A percentile compares a stretch with the other conserved stretches of the same genome.
These are phyloP conservation scores for Procambarus virginalis DNA, from an alignment of 1,140 invertebrate species.

Conservation along the genomic window DNA sequence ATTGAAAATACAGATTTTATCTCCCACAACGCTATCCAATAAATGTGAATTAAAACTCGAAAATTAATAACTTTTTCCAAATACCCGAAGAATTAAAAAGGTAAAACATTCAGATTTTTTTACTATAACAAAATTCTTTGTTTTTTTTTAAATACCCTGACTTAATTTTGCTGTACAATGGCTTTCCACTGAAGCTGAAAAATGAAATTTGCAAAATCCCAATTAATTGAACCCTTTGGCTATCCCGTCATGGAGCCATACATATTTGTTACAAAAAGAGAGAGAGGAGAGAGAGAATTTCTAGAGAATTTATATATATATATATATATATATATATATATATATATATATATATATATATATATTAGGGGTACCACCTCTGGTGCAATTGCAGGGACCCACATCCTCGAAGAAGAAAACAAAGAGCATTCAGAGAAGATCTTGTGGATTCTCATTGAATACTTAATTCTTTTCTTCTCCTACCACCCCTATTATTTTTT, in stretches of 20 bases:
- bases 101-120: not conserved
- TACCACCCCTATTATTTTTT: too few species aligned
- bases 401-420: too few species aligned
- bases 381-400: too few species aligned
- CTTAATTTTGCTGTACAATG: slow-evolving; percentile 13
- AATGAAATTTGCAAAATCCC: slow-evolving; percentile 10
- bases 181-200: not conserved
- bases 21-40: too few species aligned
- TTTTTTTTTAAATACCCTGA: not conserved
- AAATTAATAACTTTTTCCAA: not conserved
- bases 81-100: not conserved
- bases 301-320: not conserved
- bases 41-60: too few species aligned
- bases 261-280: not conserved
- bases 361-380: too few species aligned
- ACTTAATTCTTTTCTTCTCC: too few species aligned
- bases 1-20: too few species aligned
- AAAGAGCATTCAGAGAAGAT: too few species aligned
- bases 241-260: not conserved
- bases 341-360: slow-evolving; percentile 7
- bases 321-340: slow-evolving; percentile 11
- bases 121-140: not conserved
- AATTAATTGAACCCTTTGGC: slow-evolving; percentile 18
- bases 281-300: not conserved
- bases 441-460: too few species aligned